Base-by-base conservation (phyloP, 1,140 invertebrate genomes). In the Hetaerina americana region DNA sequence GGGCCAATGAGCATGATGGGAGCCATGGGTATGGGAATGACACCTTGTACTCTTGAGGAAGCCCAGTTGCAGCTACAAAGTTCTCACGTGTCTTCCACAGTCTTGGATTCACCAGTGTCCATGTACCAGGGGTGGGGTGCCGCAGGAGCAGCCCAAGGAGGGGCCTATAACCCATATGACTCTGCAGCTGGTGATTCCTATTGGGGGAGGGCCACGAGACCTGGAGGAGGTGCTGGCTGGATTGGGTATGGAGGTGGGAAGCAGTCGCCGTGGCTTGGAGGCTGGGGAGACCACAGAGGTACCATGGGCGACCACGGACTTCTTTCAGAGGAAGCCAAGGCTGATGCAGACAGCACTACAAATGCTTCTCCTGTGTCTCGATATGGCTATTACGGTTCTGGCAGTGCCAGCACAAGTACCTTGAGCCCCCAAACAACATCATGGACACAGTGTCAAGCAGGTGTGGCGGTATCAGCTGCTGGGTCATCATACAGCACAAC, bases 41-140 rank as follows among this genome's bases (percentile, higher is more conserved):
- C 68, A 12, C 22, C 40, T 3, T 57, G 40, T 57, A 18, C 40
- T 70, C 87, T 87, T 75, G 90, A 88, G 73, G 89, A 90, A 76
- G 86, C 88, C 6, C 89, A 91, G 76, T 79, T 92, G 10, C 90
- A 92, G 76, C 79, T 92, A 8, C 90, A 92, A 80, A 92, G 89
- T 76, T 91, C 90, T 77, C 88, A 92, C 81, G 90, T 92, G 69
- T 91, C 90, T 49, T 92, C 90, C 69, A 92, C 90, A 0, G 90
- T 92, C 3, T 78, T 90, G 72, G 90, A 92, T 78, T 90, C 89
- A 73, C 89, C 90, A 31, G 83, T 83, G 0, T 83, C 82, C 5
- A 83, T 84, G 80, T 84, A 84, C 72, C 82, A 83, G 73, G 76
- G 77, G 26, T 85, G 84, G 84, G 78, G 80, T 27, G 81, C 81